Conservation (phyloP, 2,888 invertebrate genomes). For the Zygothrica quintamaculata region DNA sequence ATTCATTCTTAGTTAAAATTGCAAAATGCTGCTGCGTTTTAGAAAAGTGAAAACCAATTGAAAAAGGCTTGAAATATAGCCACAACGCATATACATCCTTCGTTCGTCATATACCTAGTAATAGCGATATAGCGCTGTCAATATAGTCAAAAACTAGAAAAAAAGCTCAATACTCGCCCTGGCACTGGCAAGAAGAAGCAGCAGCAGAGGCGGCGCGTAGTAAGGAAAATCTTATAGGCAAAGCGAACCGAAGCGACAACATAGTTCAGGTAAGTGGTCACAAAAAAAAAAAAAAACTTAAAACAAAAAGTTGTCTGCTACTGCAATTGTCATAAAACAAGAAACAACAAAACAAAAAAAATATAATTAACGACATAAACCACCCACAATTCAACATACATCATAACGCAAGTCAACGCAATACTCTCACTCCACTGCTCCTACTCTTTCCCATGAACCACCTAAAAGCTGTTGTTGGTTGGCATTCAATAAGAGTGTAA, state of each 20-base stretch:
- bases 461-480: conserved; percentile 2
- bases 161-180: conserved; percentile 62
- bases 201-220: conserved; percentile 56
- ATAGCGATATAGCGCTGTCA: conserved; percentile 15
- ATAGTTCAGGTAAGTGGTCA: conserved; percentile 48
- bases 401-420: too few species aligned
- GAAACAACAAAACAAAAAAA: too few species aligned
- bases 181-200: conserved; percentile 55
- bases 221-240: conserved; percentile 43
- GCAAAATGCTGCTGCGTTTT: conserved; percentile 50
- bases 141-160: too few species aligned
- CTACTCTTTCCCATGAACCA: background rate
- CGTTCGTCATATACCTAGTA: conserved; percentile 13
- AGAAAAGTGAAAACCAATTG: conserved; percentile 48
- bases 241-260: conserved; percentile 26
- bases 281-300: too few species aligned
- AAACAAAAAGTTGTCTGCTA: conserved; percentile 22
- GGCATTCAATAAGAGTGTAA: background rate
- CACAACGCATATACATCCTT: conserved; percentile 24
- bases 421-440: background rate
- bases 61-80: conserved; percentile 30
- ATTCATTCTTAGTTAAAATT: conserved; percentile 57
- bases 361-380: conserved; percentile 7
- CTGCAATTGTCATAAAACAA: conserved; percentile 7
- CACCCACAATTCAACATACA: background rate